Evolutionary conservation across 2,797 vertebrate genomes (phyloP).

Genomic region (Enteromius thamalakanensis): DNA sequence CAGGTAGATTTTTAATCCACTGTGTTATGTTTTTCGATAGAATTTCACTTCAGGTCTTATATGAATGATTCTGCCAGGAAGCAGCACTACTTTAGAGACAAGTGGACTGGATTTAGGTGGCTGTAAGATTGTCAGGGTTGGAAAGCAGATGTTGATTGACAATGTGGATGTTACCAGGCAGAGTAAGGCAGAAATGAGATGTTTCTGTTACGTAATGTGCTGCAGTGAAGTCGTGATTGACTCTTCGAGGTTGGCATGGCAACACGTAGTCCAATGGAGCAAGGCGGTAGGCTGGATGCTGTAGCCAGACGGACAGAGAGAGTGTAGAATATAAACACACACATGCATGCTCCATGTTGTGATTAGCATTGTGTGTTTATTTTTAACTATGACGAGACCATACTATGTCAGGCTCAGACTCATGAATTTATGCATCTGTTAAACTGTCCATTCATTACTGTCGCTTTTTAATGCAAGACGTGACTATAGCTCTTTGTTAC

Average conservation of each 20-base stretch:
- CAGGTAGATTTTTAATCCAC: neutral
- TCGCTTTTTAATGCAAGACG: neutral
- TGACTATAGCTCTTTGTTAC: neutral
- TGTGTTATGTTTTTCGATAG: neutral
- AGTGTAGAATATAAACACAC: conserved; percentile 32
- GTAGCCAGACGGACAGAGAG: conserved; percentile 14
- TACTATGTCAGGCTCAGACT: neutral
- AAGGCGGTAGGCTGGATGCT: neutral
- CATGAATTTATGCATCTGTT: neutral
- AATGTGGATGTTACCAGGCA: conserved; percentile 66
- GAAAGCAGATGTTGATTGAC: conserved; percentile 40
- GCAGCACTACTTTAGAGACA: neutral
- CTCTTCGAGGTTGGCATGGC: conserved; percentile 72
- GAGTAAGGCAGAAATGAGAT: conserved; percentile 43
- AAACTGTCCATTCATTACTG: neutral
- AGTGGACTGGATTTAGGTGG: neutral
- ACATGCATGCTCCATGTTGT: conserved; percentile 2
- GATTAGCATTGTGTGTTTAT: neutral
- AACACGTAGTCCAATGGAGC: conserved; percentile 65
- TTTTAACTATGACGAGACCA: neutral
- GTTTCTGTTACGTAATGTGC: conserved; percentile 58
- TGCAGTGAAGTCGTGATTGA: conserved; percentile 71
- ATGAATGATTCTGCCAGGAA: neutral
- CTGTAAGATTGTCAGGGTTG: neutral
- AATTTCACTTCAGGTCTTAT: neutral